Percentiles rank a stretch among this genome's conserved stretches.
These are phyloP conservation scores for Tragelaphus imberbis DNA, from an alignment of 2,113 vertebrate genomes.

Conservation along the genomic window DNA sequence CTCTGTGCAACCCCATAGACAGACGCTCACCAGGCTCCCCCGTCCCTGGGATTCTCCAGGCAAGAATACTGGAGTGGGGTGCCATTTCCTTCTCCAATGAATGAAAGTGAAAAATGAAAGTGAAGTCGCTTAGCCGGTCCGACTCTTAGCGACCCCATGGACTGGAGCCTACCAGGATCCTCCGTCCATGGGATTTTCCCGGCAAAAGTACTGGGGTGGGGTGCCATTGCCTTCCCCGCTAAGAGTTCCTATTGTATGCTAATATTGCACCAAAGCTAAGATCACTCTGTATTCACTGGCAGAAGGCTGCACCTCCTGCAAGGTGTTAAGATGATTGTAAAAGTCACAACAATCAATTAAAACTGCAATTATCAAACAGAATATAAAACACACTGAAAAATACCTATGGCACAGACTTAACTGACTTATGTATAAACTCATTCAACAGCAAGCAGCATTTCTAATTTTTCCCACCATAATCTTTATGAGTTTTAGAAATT, in stretches of 20 bases:
- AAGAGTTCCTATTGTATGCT: neutral
- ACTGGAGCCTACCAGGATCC: too few species aligned
- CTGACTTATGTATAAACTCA: neutral
- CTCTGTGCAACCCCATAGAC: too few species aligned
- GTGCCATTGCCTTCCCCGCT: too few species aligned
- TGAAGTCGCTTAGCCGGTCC: too few species aligned
- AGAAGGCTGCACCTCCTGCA: neutral
- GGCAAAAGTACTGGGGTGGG: too few species aligned
- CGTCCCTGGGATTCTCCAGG: too few species aligned
- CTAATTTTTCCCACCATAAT: neutral
- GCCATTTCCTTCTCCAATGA: too few species aligned
- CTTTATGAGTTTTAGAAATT: constrained; percentile 18
- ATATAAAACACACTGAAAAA: neutral
- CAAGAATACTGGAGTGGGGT: too few species aligned
- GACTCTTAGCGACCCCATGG: too few species aligned
- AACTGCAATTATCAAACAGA: constrained; percentile 3
- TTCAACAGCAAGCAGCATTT: neutral
- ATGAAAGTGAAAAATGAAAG: too few species aligned
- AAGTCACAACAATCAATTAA: neutral
- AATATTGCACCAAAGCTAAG: neutral
- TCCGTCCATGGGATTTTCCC: too few species aligned
- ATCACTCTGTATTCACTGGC: neutral
- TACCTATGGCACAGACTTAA: neutral
- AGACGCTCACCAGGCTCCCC: too few species aligned
- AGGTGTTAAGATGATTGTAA: neutral